A percentile compares a stretch with the other conserved stretches of the same genome.
These are phyloP conservation scores for Rhagonycha lutea DNA, from an alignment of 2,888 invertebrate genomes.

Conservation along the genomic window DNA sequence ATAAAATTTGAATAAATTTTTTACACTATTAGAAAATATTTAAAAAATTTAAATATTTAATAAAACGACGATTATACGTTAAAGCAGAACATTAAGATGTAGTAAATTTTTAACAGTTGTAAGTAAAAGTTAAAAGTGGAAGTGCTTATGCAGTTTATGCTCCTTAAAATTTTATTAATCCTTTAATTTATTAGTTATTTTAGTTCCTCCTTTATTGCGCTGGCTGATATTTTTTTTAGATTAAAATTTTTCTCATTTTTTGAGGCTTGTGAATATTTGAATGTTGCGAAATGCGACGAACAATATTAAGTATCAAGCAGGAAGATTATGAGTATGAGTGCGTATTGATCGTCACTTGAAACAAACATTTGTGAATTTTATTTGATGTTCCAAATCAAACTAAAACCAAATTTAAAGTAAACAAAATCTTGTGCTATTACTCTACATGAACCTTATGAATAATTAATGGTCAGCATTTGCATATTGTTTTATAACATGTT, in stretches of 20 bases:
- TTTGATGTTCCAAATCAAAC: neutral
- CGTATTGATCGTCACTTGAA: neutral
- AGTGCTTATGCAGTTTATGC: no score
- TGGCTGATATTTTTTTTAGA: neutral
- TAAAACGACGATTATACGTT: neutral
- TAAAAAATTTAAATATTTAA: neutral
- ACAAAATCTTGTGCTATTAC: conserved; percentile 4
- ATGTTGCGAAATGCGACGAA: neutral
- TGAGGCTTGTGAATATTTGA: neutral
- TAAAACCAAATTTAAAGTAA: conserved; percentile 1
- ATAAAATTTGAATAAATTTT: neutral
- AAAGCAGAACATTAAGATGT: neutral
- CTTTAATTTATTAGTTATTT: neutral
- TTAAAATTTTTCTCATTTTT: neutral
- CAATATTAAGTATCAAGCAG: neutral
- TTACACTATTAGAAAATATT: neutral
- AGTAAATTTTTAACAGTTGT: neutral
- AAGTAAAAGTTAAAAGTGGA: neutral
- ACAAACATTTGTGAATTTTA: conserved; percentile 1
- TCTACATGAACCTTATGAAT: conserved; percentile 2
- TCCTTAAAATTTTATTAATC: neutral
- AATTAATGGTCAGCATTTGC: conserved; percentile 3
- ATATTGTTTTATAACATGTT: conserved; percentile 2
- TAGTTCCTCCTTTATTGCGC: neutral
- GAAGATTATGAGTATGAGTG: neutral